Base-by-base conservation (phyloP, 92 coral and sea anemone genomes). In the Siderastrea radians region DNA sequence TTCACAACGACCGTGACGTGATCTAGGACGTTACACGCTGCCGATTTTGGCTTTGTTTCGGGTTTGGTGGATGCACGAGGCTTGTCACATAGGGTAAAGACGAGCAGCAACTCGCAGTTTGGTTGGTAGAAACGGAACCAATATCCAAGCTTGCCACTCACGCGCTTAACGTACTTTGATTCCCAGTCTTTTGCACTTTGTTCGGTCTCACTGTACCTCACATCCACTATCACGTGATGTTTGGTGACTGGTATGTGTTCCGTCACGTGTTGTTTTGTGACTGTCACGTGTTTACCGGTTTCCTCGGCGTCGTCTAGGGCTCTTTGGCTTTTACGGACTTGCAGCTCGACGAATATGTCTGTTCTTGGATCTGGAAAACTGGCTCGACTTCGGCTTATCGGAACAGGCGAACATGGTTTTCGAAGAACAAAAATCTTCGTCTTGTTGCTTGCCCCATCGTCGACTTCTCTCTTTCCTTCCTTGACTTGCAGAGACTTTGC, bases 41-140 rank as follows among this genome's bases (percentile, higher is more conserved):
- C 74, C 72, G 14, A 9, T 49, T 49, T 79, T 48, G 49, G 49
- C 60, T 79, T 79, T 12, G 38, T 19, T 26, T 79, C 84, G 59
- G 74, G 50, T 5, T 65, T 49, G 49, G 19, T 68, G 47, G 49
- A 16, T 12, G 16, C 47, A 46, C 63, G 50, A 59, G 68, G 81
- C 73, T 79, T 79, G 61, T 52, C 61, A 8, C 51, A 64, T 0
- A 79, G 84, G 9, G 73, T 63, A 19, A 79, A 79, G 48, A n/a
- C 51, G 47, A 79, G 47, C 72, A 47, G 52, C 9, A 79, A 14
- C 61, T 79, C 84, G 10, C 84, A 79, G 72, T 49, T 79, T 19
- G 84, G 84, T 64, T 79, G 57, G 60, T 79, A 79, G 49, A 79
- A 79, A 63, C 84, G 74, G 48, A 79, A 79, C 84, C 84, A 79